Base-by-base conservation (phyloP, 1,140 invertebrate genomes). In the Bombus terrestris region DNA sequence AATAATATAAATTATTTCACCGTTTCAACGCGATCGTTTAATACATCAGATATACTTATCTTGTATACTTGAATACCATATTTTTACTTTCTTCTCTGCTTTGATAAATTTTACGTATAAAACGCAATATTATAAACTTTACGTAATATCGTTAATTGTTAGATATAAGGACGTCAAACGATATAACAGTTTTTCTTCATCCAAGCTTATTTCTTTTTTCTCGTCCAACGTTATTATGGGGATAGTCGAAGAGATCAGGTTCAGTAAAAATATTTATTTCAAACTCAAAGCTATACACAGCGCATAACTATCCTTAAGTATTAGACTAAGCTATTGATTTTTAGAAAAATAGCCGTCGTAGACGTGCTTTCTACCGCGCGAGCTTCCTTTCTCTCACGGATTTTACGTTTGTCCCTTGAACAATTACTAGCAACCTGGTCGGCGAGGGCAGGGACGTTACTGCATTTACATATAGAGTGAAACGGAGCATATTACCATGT, bases 211-310 rank as follows among this genome's bases (percentile, higher is more conserved):
- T 35, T 82, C 22, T 18, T 64, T 37, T 2, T 41, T 43, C 15
- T 72, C 5, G 12, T 57, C 25, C 37, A 59, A 57, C 66, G 15
- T 78, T 35, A 71, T 32, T 53, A 28, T 12, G 32, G 53, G 75
- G 75, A 28, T 83, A 86, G 78, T 76, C 59, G 57, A 89, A 57
- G 39, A 72, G 78, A 62, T 76, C 25, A 10, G 39, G 28, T 69
- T 84, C 74, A 64, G 85, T 81, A 80, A 90, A 89, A 91, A 91
- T 91, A 91, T 91, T 91, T 91, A 89, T 91, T 91, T 91, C 22
- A 89, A 84, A 91, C 71, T 77, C 43, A 86, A 88, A 84, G 81
- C 86, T 89, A 85, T 91, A 83, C 81, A 81, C 53, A 79, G 76
- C 71, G 43, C 75, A 64, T 80, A 82, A 43, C 73, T 68, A 28